These are phyloP conservation scores for Crotalus viridis DNA, from an alignment of 2,113 vertebrate species.

Conservation along the genomic window DNA sequence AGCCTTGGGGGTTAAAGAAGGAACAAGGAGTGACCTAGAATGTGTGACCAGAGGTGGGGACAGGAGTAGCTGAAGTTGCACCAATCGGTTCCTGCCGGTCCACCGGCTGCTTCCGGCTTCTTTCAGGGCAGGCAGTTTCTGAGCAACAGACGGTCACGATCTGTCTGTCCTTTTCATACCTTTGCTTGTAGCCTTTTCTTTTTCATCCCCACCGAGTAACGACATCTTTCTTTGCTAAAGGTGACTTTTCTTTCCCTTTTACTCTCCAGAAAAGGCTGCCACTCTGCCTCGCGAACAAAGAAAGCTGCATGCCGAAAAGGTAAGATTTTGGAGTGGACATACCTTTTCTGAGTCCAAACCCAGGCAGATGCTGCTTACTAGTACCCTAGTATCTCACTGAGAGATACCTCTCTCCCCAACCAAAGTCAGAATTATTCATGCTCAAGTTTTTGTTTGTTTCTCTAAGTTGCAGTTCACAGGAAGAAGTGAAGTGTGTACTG, in stretches of 20 bases:
- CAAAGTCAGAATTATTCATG: not conserved
- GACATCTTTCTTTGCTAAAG: not conserved
- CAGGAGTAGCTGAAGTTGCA: not conserved
- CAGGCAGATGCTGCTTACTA: not conserved
- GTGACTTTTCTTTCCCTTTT: constrained; percentile 29
- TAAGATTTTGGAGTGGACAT: constrained; percentile 51
- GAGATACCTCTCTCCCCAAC: not conserved
- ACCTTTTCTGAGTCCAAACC: not conserved
- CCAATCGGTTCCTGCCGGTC: not conserved
- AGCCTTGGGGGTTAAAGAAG: not conserved
- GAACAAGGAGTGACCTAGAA: not conserved
- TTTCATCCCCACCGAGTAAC: too few species aligned
- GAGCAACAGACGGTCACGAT: not conserved
- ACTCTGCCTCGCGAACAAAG: constrained; percentile 93
- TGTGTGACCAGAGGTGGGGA: not conserved
- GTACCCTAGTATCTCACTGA: not conserved
- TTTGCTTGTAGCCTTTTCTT: not conserved
- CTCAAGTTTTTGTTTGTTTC: not conserved
- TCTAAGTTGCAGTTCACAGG: not conserved
- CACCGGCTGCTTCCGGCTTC: not conserved
- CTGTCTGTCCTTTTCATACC: not conserved
- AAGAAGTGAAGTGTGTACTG: not conserved
- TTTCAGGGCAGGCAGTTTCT: not conserved
- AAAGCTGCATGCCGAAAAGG: constrained; percentile 96
- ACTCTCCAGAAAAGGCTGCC: constrained; percentile 87